phyloP scores from a whole-genome alignment of 2,113 vertebrate species.

The Himantopus leucocephalus region DNA sequence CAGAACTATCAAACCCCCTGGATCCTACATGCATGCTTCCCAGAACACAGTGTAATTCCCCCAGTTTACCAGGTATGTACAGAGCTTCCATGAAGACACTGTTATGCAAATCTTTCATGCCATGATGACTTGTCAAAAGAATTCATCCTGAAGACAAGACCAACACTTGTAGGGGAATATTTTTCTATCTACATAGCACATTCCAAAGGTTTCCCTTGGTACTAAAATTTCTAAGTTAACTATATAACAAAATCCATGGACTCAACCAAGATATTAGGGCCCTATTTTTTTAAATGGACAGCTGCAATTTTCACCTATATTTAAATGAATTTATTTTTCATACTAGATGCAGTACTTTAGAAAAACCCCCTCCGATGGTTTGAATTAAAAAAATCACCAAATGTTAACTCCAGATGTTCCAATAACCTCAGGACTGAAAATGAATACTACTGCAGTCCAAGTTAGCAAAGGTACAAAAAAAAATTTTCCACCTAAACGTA shows the following conservation, averaged over 20 bases:
- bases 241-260: background rate
- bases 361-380: background rate
- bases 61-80: background rate
- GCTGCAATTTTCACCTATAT: background rate
- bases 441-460: background rate
- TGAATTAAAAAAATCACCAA: background rate
- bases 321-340: background rate
- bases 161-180: background rate
- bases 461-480: background rate
- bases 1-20: background rate
- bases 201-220: background rate
- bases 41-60: background rate
- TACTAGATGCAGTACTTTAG: background rate
- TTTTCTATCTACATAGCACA: background rate
- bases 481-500: background rate
- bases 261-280: background rate
- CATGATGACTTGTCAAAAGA: background rate
- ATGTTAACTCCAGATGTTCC: background rate
- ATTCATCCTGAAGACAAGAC: background rate
- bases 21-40: background rate
- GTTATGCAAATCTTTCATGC: background rate
- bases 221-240: background rate
- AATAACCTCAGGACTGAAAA: background rate
- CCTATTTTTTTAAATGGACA: background rate
- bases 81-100: background rate